phyloP scores from a whole-genome alignment of 2,113 vertebrate genomes.

The Crotalus horridus region DNA sequence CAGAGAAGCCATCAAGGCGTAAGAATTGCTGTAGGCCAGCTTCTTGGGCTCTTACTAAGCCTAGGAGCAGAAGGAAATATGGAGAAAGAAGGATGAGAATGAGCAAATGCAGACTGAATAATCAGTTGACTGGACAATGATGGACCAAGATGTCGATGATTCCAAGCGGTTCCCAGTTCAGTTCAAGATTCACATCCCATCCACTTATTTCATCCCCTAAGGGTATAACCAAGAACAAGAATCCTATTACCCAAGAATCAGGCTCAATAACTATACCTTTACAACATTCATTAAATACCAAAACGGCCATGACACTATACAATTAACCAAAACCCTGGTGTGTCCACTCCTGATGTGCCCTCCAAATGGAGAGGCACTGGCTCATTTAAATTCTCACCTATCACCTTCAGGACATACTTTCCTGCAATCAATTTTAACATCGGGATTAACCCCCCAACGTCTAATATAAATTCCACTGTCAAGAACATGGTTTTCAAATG shows the following conservation, averaged over 20 bases:
- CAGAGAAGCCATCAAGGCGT: conserved; percentile 82
- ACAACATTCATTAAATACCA: background rate
- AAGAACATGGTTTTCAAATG: background rate
- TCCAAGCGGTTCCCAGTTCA: background rate
- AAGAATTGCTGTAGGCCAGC: conserved; percentile 79
- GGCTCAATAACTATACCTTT: background rate
- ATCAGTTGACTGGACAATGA: too few relatives aligned
- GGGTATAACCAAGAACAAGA: background rate
- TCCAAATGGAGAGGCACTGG: background rate
- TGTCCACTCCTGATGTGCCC: background rate
- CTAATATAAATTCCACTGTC: background rate
- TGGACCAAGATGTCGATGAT: background rate
- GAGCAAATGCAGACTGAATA: background rate
- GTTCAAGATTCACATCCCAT: background rate
- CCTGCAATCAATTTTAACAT: background rate
- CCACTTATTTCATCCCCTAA: background rate
- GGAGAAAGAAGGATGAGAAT: background rate
- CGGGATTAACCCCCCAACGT: background rate
- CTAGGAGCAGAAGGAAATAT: conserved; percentile 50
- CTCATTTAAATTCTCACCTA: background rate
- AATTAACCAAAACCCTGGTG: background rate
- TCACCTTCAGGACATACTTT: background rate
- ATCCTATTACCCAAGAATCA: background rate
- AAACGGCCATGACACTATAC: background rate
- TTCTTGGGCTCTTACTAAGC: conserved; percentile 86